These are phyloP conservation scores for Myiotriccus ornatus DNA, from an alignment of 2,797 vertebrate species.

Conservation along the genomic window DNA sequence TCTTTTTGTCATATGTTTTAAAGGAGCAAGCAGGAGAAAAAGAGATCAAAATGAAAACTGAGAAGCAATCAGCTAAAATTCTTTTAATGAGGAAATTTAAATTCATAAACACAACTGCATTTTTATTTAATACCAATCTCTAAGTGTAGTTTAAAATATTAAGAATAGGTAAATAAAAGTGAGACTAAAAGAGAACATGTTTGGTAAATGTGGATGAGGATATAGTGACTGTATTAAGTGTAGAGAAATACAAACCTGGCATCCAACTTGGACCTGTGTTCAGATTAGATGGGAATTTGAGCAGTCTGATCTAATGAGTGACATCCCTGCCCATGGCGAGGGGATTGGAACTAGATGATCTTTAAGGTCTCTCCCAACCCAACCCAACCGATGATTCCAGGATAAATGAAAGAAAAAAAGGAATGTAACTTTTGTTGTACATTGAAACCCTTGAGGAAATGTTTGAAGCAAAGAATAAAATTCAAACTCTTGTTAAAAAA, in stretches of 20 bases:
- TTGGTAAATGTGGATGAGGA: not conserved
- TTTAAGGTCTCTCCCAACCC: not conserved
- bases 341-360: not conserved
- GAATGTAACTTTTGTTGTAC: not conserved
- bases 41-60: not conserved
- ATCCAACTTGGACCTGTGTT: not conserved
- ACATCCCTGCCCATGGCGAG: not conserved
- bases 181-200: not conserved
- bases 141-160: not conserved
- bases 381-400: not conserved
- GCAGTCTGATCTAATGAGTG: not conserved
- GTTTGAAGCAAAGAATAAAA: slow-evolving; percentile 50
- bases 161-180: not conserved
- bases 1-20: not conserved
- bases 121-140: not conserved
- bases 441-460: slow-evolving; percentile 23
- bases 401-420: not conserved
- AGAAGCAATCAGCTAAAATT: not conserved
- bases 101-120: not conserved
- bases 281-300: not conserved
- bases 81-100: not conserved
- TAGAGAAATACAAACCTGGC: not conserved
- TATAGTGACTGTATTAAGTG: not conserved
- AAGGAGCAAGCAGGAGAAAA: not conserved
- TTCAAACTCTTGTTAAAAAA: not conserved